Conservation (phyloP, 2,888 invertebrate species). For the Eupithecia subfuscata region DNA sequence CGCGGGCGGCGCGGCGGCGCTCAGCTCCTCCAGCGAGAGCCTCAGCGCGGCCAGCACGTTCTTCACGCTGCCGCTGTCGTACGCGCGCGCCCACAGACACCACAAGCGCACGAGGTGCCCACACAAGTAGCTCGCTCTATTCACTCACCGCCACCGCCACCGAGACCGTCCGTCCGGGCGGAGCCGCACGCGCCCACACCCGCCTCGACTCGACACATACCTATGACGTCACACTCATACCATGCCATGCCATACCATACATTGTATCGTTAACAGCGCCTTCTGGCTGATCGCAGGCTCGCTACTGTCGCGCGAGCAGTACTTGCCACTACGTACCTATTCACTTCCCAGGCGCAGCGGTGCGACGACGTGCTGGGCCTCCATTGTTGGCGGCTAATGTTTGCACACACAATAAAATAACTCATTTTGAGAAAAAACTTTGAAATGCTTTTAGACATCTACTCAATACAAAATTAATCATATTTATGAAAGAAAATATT, state of each 20-base stretch:
- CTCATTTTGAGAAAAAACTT: neutral
- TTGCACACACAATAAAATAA: neutral
- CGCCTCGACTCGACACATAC: neutral
- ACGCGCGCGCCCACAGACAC: conserved; percentile 90
- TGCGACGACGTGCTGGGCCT: neutral
- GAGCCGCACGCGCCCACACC: conserved; percentile 1
- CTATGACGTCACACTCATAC: conserved; percentile 34
- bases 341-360: neutral
- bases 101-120: conserved; percentile 92
- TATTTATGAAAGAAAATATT: no score
- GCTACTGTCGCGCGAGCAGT: neutral
- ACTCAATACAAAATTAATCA: neutral
- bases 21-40: conserved; percentile 87
- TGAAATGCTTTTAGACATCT: neutral
- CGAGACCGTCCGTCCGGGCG: neutral
- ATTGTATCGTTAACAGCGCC: conserved; percentile 45
- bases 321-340: neutral
- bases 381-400: neutral
- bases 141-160: conserved; percentile 41
- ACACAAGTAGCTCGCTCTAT: conserved; percentile 51
- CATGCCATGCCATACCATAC: conserved; percentile 23
- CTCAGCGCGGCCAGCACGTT: conserved; percentile 86
- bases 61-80: conserved; percentile 89
- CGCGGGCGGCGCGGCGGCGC: conserved; percentile 49
- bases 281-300: conserved; percentile 25